A percentile compares a stretch with the other conserved stretches of the same genome.
phyloP scores from a whole-genome alignment of 2,888 invertebrate genomes.

The Alviniconcha strummeri region DNA sequence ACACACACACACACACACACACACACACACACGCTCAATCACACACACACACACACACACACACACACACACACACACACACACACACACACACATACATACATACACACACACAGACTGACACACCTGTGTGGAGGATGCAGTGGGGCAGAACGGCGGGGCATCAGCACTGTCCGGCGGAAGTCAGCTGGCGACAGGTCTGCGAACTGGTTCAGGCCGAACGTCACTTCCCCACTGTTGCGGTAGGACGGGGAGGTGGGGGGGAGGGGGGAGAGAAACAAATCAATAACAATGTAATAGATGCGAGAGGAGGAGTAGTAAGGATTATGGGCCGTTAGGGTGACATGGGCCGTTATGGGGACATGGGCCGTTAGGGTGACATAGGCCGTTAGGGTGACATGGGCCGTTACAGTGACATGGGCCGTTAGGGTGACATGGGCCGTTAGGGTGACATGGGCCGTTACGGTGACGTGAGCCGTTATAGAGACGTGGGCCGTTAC shows the following conservation, averaged over 20 bases:
- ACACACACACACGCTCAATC: not conserved
- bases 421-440: too few relatives aligned
- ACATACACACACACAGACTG: conserved; percentile 10
- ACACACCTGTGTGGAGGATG: conserved; percentile 47
- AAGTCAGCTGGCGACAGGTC: conserved; percentile 62
- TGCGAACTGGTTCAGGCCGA: conserved; percentile 62
- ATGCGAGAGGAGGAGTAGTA: too few relatives aligned
- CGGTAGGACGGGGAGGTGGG: too few relatives aligned
- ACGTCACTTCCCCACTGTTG: conserved; percentile 37
- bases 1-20: not conserved
- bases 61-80: conserved; percentile 16
- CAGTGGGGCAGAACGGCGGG: conserved; percentile 47
- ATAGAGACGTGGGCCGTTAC: too few relatives aligned
- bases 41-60: conserved; percentile 12
- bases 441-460: too few relatives aligned
- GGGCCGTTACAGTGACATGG: not conserved
- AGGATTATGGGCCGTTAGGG: too few relatives aligned
- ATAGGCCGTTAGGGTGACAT: too few relatives aligned
- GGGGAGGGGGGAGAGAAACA: not conserved
- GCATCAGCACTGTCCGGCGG: conserved; percentile 55
- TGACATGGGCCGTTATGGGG: too few relatives aligned
- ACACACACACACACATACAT: conserved; percentile 4
- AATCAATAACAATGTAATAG: not conserved
- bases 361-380: too few relatives aligned
- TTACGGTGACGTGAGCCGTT: too few relatives aligned